Percentiles rank a stretch among this genome's conserved stretches.
Evolutionary conservation across 2,113 vertebrate genomes (phyloP).

Genomic region (Bufo gargarizans): DNA sequence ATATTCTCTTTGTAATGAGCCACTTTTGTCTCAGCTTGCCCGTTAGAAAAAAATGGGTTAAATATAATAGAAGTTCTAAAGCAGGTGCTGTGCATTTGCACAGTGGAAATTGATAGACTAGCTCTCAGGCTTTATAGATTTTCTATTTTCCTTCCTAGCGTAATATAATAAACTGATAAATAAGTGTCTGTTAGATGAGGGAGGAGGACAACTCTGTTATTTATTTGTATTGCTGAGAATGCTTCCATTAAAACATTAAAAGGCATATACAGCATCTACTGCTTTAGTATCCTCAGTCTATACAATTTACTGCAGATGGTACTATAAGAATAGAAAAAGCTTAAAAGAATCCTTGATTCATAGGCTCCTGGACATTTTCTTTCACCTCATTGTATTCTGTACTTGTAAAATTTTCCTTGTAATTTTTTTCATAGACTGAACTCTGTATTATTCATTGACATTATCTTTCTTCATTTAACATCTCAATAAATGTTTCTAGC

Average conservation of each 20-base stretch:
- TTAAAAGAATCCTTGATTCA: constrained; percentile 9
- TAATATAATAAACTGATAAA: constrained; percentile 60
- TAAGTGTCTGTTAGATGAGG: constrained; percentile 51
- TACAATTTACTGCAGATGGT: neutral
- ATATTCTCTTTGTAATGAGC: neutral
- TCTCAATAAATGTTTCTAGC: constrained; percentile 14
- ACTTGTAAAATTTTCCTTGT: neutral
- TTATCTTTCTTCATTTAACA: constrained; percentile 25
- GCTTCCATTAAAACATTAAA: constrained; percentile 39
- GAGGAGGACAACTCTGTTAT: constrained; percentile 48
- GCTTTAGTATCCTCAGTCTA: constrained; percentile 3
- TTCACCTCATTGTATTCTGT: neutral
- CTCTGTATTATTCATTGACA: constrained; percentile 16
- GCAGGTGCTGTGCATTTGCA: neutral
- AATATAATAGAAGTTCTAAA: constrained; percentile 24
- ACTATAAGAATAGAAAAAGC: neutral
- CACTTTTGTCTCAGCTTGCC: neutral
- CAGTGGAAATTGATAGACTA: constrained; percentile 52
- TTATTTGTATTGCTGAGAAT: constrained; percentile 45
- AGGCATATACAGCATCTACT: constrained; percentile 10
- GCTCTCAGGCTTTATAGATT: constrained; percentile 50
- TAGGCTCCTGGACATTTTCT: neutral
- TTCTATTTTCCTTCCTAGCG: constrained; percentile 53
- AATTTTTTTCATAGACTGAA: neutral
- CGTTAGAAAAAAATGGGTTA: neutral